Evolutionary conservation across 1,140 invertebrate species (phyloP), one percentile per base, ranked within the genome.

Genomic region (Pachyrhynchus sulphureomaculatus): DNA sequence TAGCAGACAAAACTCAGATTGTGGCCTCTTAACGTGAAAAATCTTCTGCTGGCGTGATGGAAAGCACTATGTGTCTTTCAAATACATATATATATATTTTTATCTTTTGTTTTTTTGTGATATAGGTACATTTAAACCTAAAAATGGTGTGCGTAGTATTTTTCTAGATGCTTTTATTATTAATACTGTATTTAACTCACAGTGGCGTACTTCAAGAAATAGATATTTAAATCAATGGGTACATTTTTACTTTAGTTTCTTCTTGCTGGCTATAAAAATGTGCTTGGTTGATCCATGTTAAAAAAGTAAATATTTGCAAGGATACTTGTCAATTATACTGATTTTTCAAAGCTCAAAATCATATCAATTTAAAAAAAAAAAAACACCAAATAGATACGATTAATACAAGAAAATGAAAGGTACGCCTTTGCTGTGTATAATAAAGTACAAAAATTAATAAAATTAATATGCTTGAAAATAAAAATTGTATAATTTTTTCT

Each of bases 341-440:
- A 29, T 29, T 29, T 29, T 29, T 29, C 26, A 29, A 29, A 29
- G 26, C 26, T 29, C 26, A 29, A 29, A 6, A 29, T 32, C 24
- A 32, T 49, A 49, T 33, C 29, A 49, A 18, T 33, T 23, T 32
- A 29, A 9, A 29, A 26, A 4, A 37, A 13, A 1, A n/a, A 39
- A 39, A 39, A 39, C 36, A 17, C 17, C 17, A 39, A 17, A 39
- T 9, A 6, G 1, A 2, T 17, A n/a, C 1, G n/a, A 39, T 8
- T 5, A 18, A 41, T 0, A 42, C 2, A 54, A 41, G 6, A 17
- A 34, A 32, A 52, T 32, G 15, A 45, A 20, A 37, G 17, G 20
- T 61, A 59, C 62, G 53, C 55, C 62, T 63, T 45, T 59, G 57
- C 37, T 55, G 60, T 66, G 64, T 63, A 49, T 63, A 63, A 49